Evolutionary conservation across 2,888 invertebrate genomes (phyloP), one percentile per base, ranked within the genome.

Genomic region (Tetranychus piercei): DNA sequence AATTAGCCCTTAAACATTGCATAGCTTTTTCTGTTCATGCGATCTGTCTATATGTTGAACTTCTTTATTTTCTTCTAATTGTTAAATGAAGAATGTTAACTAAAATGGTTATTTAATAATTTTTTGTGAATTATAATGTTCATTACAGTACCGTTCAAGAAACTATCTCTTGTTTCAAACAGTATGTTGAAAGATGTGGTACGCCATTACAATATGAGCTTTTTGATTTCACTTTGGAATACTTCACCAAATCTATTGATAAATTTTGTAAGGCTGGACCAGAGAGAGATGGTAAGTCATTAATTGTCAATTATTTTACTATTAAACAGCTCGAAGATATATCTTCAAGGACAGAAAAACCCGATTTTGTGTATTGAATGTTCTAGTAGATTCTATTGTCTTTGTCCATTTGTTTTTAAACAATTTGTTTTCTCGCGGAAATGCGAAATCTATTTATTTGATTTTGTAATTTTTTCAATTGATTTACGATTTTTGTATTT

Each of bases 131-230:
- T 34, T 34, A 5, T 34, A 4, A 34, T 69, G 6, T 23, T 20
- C 9, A 6, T 22, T 23, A 1, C 11, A 69, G 69, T 23, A 69
- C 20, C 20, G 20, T 23, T 20, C 69, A 69, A 22, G 69, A 20
- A 20, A 23, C 69, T 20, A 20, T 69, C 6, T 23, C 69, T 23
- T 69, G 69, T 22, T 69, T 69, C 20, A 23, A 23, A 69, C 22
- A 11, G 22, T 23, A 69, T 44, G 45, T 77, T 8, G 76, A 74
- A 65, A 76, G 72, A 44, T 77, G 77, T 71, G 75, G 72, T 11
- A 77, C 77, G n/a, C 77, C 77, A 18, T 67, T 77, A 44, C 77
- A 77, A 45, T 15, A 74, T 1, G 77, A 77, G 55, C 7, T 77
- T 15, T 77, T 74, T 66, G 77, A 77, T 64, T 76, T 77, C 71